Evolutionary conservation across 2,888 invertebrate species (phyloP), one percentile per base, ranked within the genome.

Genomic region (Troides aeacus): DNA sequence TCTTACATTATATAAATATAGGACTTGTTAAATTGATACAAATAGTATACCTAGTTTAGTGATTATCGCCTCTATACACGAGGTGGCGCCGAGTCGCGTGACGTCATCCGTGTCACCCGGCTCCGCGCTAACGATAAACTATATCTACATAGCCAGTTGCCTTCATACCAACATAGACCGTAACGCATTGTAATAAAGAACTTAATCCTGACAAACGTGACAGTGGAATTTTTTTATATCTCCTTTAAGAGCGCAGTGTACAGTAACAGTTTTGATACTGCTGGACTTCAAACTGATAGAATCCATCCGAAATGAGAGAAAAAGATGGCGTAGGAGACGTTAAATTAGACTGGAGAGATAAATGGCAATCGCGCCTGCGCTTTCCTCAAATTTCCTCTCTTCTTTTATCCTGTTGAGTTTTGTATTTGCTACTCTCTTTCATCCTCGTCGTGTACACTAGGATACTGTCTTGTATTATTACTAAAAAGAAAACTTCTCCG

Each of bases 71-170:
- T 71, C 69, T 73, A 71, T 69, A 72, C 76, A 73, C 75, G 76
- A 81, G 81, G 79, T 79, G 83, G 82, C 83, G 81, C 78, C 77
- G 72, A 66, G 64, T 42, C 57, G 71, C 62, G 64, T 76, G 74
- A 73, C 76, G 78, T 74, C 77, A 79, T 74, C 77, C 78, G 79
- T 81, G 80, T 81, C 81, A 84, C 75, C 66, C 71, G 71, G 71
- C 63, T 72, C 75, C 74, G 75, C 79, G 74, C 77, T 77, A 76
- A 73, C 74, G 72, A 70, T 76, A 74, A 72, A 70, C 66, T 70
- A 70, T 70, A 66, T 60, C 70, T 69, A 39, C 15, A 70, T 46
- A 21, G 60, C 53, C 59, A 24, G 66, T 63, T 58, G 66, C 59
- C 39, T 46, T 10, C 30, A 39, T 39, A 36, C 66, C 57, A 70